phyloP scores from a whole-genome alignment of 1,140 invertebrate species.

The Oedothorax gibbosus region DNA sequence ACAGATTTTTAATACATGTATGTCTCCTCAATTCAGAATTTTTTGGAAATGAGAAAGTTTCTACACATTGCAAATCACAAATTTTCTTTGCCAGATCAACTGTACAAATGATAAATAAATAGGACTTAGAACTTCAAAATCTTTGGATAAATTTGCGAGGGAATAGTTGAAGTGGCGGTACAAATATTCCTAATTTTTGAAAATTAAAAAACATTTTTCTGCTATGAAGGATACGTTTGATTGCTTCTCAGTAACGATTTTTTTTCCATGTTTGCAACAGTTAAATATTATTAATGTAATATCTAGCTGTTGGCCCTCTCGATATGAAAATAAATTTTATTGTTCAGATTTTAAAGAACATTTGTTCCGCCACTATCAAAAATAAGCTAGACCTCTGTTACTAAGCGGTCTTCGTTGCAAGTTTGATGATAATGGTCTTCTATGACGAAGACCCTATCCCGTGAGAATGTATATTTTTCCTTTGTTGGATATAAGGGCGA shows the following conservation, averaged over 20 bases:
- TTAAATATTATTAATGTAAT: not conserved
- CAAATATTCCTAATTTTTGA: not conserved
- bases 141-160: conserved; percentile 53
- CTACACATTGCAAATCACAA: not conserved
- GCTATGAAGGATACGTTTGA: not conserved
- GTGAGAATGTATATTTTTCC: conserved; percentile 67
- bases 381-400: conserved; percentile 74
- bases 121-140: conserved; percentile 50
- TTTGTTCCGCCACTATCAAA: not conserved
- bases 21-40: not conserved
- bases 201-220: not conserved
- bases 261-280: not conserved
- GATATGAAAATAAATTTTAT: no score
- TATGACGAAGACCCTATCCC: conserved; percentile 75
- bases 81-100: conserved; percentile 23
- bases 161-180: not conserved
- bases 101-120: conserved; percentile 55
- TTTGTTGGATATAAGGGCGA: conserved; percentile 66
- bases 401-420: conserved; percentile 69
- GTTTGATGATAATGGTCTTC: conserved; percentile 73
- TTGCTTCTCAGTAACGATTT: not conserved
- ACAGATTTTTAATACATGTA: not conserved
- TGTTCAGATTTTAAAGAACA: conserved; percentile 7
- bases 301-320: not conserved
- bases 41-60: not conserved